Evolutionary conservation across 2,113 vertebrate genomes (phyloP), one percentile per base, ranked within the genome.

Genomic region (Myotis yumanensis): DNA sequence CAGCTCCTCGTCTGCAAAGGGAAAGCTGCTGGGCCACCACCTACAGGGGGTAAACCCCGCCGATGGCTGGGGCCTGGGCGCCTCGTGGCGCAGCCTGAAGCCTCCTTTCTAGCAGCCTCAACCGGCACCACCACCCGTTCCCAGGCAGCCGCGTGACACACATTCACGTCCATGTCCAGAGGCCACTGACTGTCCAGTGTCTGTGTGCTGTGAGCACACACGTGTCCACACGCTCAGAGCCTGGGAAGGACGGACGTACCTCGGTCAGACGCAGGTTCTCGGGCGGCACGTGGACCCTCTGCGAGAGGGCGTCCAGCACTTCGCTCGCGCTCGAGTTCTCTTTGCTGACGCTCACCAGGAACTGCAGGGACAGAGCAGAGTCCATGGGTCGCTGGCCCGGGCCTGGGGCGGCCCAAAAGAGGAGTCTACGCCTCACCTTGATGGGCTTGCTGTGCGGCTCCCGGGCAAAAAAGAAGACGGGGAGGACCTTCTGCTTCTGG

Each of bases 401-500:
- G 48, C 52, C 75, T 51, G 16, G 11, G 4, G 32, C 3, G 37
- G 51, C 15, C 1, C 4, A 68, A 57, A 37, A 5, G 0, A 28
- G 28, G 0, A 16, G 35, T 16, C 73, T 22, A 37, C 28, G 59
- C 4, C 97, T 98, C 96, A 99, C 99, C 99, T 99, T 99, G 89
- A 99, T 89, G 4, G 99, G 99, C 91, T 99, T 99, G 97, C 99
- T 99, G 98, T 99, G 99, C 1, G 99, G 99, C 73, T 99, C 99
- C 97, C 99, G 99, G 35, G 99, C 99, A 87, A 99, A 99, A 97
- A 99, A 99, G 97, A 99, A 99, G 92, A 99, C 98, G 1, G 99
- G 99, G 77, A 99, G 99, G 95, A 99, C 99, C 98, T 99, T 99
- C 96, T 99, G 99, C 97, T 99, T 99, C 97, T 99, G 99, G 2